phyloP scores from a whole-genome alignment of 2,888 invertebrate genomes.

The Fabriciana adippe region DNA sequence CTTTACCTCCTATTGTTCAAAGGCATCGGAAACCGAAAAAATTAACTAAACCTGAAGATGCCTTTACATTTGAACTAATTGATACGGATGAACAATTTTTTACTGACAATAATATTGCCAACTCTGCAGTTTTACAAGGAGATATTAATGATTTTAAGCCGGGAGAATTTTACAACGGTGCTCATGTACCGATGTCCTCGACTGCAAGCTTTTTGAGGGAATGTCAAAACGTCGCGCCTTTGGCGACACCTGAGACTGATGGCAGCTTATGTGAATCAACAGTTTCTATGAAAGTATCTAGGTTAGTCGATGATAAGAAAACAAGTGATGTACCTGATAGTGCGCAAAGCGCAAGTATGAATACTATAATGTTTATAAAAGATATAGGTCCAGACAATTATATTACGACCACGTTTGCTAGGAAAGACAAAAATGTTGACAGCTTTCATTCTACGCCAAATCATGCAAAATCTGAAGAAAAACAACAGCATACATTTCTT shows the following conservation, averaged over 20 bases:
- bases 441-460: conserved; percentile 65
- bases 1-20: conserved; percentile 86
- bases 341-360: conserved; percentile 71
- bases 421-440: conserved; percentile 69
- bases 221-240: conserved; percentile 77
- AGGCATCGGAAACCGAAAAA: conserved; percentile 86
- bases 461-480: conserved; percentile 74
- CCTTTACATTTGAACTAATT: conserved; percentile 91
- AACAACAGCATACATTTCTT: conserved; percentile 73
- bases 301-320: conserved; percentile 70
- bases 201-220: conserved; percentile 66
- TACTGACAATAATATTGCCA: conserved; percentile 76
- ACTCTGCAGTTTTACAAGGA: conserved; percentile 67
- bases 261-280: conserved; percentile 82
- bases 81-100: conserved; percentile 89
- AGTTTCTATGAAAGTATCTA: conserved; percentile 77
- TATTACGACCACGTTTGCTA: conserved; percentile 84
- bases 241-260: conserved; percentile 84
- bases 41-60: conserved; percentile 86
- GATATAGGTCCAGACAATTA: conserved; percentile 89
- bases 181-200: conserved; percentile 65
- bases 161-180: conserved; percentile 77
- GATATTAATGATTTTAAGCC: conserved; percentile 75
- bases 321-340: conserved; percentile 70
- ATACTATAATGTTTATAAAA: conserved; percentile 83